Percentiles rank a stretch among this genome's conserved stretches.
Evolutionary conservation across 2,113 vertebrate genomes (phyloP).

Genomic region (Rhadina sibilatrix): DNA sequence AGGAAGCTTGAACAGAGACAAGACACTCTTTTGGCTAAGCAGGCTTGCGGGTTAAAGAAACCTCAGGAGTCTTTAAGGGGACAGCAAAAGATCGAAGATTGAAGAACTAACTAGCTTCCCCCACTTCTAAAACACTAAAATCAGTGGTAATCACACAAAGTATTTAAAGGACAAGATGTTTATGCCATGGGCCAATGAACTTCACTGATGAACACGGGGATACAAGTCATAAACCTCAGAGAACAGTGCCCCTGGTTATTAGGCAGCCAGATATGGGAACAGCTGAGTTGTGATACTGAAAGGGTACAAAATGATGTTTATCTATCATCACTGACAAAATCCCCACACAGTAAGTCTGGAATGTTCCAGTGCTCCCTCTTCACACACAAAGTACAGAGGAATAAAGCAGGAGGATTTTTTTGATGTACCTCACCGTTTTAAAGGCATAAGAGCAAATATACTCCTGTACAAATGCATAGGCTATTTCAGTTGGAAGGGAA

Average conservation of each 20-base stretch:
- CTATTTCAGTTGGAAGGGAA: not conserved
- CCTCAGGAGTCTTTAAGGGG: not conserved
- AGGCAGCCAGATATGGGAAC: not conserved
- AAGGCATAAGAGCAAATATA: not conserved
- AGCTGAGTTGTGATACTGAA: not conserved
- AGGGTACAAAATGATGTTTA: not conserved
- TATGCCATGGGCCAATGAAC: not conserved
- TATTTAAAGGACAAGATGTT: not conserved
- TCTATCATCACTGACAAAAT: not conserved
- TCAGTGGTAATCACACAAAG: not conserved
- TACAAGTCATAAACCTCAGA: not conserved
- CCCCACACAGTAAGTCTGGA: not conserved
- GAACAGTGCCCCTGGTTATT: not conserved
- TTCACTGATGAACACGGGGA: rapidly evolving
- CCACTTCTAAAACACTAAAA: not conserved
- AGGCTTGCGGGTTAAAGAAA: not conserved
- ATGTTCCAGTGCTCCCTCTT: not conserved
- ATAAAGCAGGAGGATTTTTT: not conserved
- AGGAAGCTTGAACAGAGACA: not conserved
- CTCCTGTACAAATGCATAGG: not conserved
- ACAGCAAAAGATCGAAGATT: not conserved
- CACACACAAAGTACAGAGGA: not conserved
- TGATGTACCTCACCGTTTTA: not conserved
- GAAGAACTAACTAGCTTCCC: not conserved
- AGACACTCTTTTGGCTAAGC: not conserved